Base-by-base conservation (phyloP, 2,113 vertebrate genomes). In the Mus pahari region DNA sequence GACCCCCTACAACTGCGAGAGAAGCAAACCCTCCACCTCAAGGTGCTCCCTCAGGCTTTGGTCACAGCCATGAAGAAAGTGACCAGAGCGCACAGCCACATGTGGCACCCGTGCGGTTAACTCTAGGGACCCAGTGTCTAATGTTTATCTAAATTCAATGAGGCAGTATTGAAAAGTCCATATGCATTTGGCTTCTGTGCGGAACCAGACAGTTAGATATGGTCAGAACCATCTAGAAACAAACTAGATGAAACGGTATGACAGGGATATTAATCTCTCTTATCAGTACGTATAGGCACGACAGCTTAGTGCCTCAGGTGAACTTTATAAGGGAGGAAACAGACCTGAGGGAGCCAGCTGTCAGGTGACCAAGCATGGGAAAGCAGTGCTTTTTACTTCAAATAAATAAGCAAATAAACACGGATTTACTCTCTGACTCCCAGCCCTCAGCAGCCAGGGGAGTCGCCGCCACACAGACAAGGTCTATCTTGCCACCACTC, bases 131-230 rank as follows among this genome's bases (percentile, higher is more conserved):
- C 39, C 14, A 28, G 9, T 33, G 22, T 31, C 81, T 79, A 26
- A 45, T 75, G 66, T 42, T 87, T 62, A 83, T 33, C 90, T 90
- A 14, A 45, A 20, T 91, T 86, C n/a, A 33, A 42, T 68, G 71
- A 77, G 78, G 42, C 81, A 91, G 79, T 55, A 31, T 88, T 91
- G 78, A 90, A 95, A 74, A 64, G 36, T 19, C 22, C 66, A 73
- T 24, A 36, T 9, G 1, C 60, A 14, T 79, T 82, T 79, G 75
- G 81, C 66, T 96, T 91, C 62, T 89, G 64, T 96, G 73, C 0
- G 24, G 36, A 94, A 90, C 9, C 33, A 36, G 33, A 39, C 0
- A 83, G 10, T 31, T 92, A 88, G 9, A n/a, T 83, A 42, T 4
- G 4, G 81, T 58, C 1, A 83, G 55, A 3, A 83, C n/a, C 9